Evolutionary conservation across 2,113 vertebrate species (phyloP), one percentile per base, ranked within the genome.

Genomic region (Podarcis cretensis): DNA sequence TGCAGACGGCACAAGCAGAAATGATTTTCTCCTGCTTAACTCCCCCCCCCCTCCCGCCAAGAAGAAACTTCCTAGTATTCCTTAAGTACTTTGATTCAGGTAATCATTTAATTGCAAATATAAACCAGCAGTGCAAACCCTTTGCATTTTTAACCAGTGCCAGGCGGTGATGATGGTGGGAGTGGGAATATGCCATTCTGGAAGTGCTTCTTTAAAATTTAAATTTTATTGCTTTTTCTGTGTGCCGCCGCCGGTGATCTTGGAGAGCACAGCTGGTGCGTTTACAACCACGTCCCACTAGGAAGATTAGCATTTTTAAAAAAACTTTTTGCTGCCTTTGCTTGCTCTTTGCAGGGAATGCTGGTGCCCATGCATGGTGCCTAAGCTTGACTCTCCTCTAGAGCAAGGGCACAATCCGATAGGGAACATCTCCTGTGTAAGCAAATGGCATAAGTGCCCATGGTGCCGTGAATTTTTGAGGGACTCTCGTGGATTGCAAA

Each of bases 101-200:
- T 78, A 90, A 90, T 87, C 54, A 71, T 83, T 87, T 65, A 84
- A 87, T 90, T 87, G 87, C 87, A 89, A 84, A 84, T 89, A 84
- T 83, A 78, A 84, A 78, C 73, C 81, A 83, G 74, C 81, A 78
- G 81, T 92, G 89, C 74, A 87, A 91, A 57, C 18, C 94, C 92
- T 94, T 93, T 91, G 90, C 87, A 71, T 81, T 93, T 94, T 92
- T 93, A 94, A 88, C 93, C 90, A 0, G 80, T 85, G 91, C 87
- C 59, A 78, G 66, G 0, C 63, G 5, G 73, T 0, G 14, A 35
- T 57, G 86, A 87, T 91, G 79, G 75, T 37, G 87, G 89, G 35
- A 7, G 78, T 84, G 84, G 69, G 85, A 89, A 88, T 85, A 84
- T 76, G n/a, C 88, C 89, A 35, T 87, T 88, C 79, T 86, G 81